A percentile compares a stretch with the other conserved stretches of the same genome.
These are phyloP conservation scores for Aporophyla lueneburgensis DNA, from an alignment of 2,888 invertebrate genomes.

Conservation along the genomic window DNA sequence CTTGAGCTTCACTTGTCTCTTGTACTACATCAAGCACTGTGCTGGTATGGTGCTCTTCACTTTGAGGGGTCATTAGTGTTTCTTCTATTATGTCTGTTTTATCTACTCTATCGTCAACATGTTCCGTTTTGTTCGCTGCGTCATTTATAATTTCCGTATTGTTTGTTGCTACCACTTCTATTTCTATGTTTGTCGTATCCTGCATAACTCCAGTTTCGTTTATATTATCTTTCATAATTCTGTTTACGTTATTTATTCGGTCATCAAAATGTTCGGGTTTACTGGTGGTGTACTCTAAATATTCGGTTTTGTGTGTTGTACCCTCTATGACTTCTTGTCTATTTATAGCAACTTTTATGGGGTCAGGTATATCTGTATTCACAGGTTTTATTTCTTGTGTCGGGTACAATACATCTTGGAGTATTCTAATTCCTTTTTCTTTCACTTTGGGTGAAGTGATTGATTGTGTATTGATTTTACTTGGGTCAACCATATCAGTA, in stretches of 20 bases:
- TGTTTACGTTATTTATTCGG: constrained; percentile 1
- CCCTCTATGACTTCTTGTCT: constrained; percentile 48
- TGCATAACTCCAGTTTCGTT: constrained; percentile 14
- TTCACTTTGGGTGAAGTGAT: constrained; percentile 52
- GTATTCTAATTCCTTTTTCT: constrained; percentile 50
- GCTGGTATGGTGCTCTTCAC: constrained; percentile 16
- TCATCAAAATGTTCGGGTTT: constrained; percentile 11
- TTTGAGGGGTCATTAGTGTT: neutral
- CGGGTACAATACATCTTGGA: constrained; percentile 78
- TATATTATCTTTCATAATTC: constrained; percentile 4
- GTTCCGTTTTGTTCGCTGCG: constrained; percentile 37
- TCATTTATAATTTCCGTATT: constrained; percentile 11
- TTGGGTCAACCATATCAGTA: constrained; percentile 58
- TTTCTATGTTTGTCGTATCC: constrained; percentile 22
- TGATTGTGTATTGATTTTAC: constrained; percentile 46
- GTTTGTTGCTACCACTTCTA: constrained; percentile 13
- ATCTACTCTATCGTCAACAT: constrained; percentile 13
- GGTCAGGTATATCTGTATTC: constrained; percentile 67
- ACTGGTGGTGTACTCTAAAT: constrained; percentile 1
- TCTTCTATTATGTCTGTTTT: constrained; percentile 14
- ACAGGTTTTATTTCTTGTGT: constrained; percentile 82
- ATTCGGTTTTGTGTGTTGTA: constrained; percentile 11
- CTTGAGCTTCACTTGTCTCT: constrained; percentile 24
- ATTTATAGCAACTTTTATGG: constrained; percentile 53
- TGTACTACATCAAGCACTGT: constrained; percentile 17